A percentile compares a stretch with the other conserved stretches of the same genome.
Conservation (phyloP, 92 coral and sea anemone genomes). For the Zoanthus sociatus region DNA sequence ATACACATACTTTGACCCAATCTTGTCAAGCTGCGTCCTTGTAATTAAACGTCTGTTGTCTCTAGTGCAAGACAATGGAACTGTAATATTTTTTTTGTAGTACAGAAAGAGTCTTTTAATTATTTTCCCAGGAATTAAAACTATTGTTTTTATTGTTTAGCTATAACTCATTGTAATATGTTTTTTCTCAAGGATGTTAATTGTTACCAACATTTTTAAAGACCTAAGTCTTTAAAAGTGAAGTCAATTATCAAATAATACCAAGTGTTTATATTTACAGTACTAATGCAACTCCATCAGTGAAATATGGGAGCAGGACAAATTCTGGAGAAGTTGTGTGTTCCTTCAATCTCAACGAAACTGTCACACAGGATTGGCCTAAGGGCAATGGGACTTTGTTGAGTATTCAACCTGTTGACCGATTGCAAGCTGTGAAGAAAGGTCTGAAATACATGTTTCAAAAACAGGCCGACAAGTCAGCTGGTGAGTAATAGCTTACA, state of each 20-base stretch:
- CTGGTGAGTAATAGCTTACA: slow-evolving; percentile 58
- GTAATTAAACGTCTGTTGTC: too few species aligned
- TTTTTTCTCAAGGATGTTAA: too few species aligned
- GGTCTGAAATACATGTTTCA: slow-evolving; percentile 96
- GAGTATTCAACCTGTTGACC: slow-evolving; percentile 61
- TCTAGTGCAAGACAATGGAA: too few species aligned
- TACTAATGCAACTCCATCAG: slow-evolving; percentile 90
- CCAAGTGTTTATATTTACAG: background rate
- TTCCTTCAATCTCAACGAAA: slow-evolving; percentile 72
- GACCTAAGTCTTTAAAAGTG: too few species aligned
- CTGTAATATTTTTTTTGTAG: too few species aligned
- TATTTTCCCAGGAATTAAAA: too few species aligned
- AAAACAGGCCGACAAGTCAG: slow-evolving; percentile 87
- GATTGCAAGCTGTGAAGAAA: slow-evolving; percentile 66
- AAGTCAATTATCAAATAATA: background rate
- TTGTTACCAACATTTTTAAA: too few species aligned
- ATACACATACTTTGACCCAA: too few species aligned
- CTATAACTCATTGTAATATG: too few species aligned
- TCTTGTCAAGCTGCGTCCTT: too few species aligned
- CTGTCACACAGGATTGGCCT: slow-evolving; percentile 46
- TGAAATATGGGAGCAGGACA: slow-evolving; percentile 82
- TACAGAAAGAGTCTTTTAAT: too few species aligned
- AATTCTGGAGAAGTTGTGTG: slow-evolving; percentile 95
- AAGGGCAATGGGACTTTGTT: slow-evolving; percentile 52
- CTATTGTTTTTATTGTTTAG: too few species aligned